Conservation (phyloP, 2,888 invertebrate species). For the Altica lythri region DNA sequence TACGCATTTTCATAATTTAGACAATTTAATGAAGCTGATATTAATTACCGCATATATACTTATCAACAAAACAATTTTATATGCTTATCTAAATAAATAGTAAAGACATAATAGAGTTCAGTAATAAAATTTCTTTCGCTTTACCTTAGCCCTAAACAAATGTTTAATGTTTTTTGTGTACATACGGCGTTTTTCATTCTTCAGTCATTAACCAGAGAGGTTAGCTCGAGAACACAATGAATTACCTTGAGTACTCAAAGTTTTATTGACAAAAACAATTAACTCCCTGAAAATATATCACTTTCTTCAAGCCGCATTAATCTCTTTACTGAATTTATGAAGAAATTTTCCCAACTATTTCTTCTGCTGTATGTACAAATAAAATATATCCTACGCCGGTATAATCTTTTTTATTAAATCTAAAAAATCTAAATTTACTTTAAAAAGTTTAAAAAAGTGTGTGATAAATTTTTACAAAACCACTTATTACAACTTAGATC, state of each 20-base stretch:
- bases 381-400: background rate
- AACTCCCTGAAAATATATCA: constrained; percentile 22
- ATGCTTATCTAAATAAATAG: too few species aligned
- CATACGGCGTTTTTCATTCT: constrained; percentile 6
- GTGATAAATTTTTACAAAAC: too few species aligned
- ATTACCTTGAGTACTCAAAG: constrained; percentile 18
- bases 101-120: too few species aligned
- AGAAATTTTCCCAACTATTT: constrained; percentile 9
- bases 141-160: too few species aligned
- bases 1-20: too few species aligned
- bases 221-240: constrained; percentile 6
- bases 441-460: too few species aligned
- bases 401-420: background rate
- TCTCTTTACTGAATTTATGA: constrained; percentile 26
- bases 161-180: constrained; percentile 3
- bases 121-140: too few species aligned
- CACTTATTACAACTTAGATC: too few species aligned
- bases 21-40: too few species aligned
- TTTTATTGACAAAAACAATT: constrained; percentile 30
- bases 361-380: background rate
- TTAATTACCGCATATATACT: too few species aligned
- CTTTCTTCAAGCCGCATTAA: constrained; percentile 9
- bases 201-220: constrained; percentile 5
- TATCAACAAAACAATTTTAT: too few species aligned
- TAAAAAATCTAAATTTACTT: too few species aligned